Evolutionary conservation across 1,140 invertebrate species (phyloP).

Genomic region (Kradibia gibbosae): DNA sequence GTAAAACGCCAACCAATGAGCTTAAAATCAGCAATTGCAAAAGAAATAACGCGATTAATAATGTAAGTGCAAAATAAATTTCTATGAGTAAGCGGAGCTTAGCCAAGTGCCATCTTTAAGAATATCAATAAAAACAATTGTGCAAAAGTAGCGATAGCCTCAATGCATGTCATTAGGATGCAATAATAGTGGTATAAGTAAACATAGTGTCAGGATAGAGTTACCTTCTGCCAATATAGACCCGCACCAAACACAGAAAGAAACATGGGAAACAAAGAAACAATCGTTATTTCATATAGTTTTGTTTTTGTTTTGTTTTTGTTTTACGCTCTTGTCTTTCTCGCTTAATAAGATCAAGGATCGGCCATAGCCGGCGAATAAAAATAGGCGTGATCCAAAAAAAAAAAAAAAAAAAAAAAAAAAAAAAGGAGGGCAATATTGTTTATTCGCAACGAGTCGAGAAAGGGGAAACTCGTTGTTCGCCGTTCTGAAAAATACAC

Average conservation of each 20-base stretch:
- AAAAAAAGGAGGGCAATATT: too few relatives aligned
- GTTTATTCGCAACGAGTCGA: too few relatives aligned
- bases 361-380: conserved; percentile 25
- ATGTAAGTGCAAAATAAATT: neutral
- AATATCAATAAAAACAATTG: conserved; percentile 41
- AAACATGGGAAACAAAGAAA: conserved; percentile 71
- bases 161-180: conserved; percentile 53
- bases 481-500: too few relatives aligned
- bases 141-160: conserved; percentile 51
- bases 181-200: conserved; percentile 55
- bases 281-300: conserved; percentile 62
- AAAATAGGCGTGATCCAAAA: too few relatives aligned
- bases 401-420: too few relatives aligned
- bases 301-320: too few relatives aligned
- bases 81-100: conserved; percentile 52
- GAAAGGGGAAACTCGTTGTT: too few relatives aligned
- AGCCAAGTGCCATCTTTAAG: conserved; percentile 29
- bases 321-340: too few relatives aligned
- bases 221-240: conserved; percentile 74
- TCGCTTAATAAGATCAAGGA: neutral
- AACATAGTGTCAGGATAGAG: conserved; percentile 59
- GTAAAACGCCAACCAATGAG: neutral
- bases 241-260: conserved; percentile 71
- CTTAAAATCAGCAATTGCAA: neutral
- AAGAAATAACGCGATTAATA: too few relatives aligned